Percentiles rank a stretch among this genome's conserved stretches.
Evolutionary conservation across 2,797 vertebrate genomes (phyloP).

Genomic region (Darevskia nairensis): DNA sequence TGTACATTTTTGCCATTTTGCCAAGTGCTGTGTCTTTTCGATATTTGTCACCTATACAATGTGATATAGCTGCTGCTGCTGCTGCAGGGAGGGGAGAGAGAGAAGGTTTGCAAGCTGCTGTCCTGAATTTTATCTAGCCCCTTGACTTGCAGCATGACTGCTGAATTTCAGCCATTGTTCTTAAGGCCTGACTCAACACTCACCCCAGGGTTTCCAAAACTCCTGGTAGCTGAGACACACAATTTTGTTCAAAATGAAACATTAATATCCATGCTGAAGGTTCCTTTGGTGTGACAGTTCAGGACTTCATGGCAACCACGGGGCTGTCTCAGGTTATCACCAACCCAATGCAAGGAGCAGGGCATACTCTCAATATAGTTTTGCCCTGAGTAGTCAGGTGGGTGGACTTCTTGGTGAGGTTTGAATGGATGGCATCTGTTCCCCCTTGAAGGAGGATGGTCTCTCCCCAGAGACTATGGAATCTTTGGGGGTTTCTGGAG

Average conservation of each 20-base stretch:
- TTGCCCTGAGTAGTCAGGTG: too few relatives aligned
- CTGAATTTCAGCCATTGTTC: neutral
- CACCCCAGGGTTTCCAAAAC: neutral
- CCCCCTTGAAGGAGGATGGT: too few relatives aligned
- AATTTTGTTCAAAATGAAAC: neutral
- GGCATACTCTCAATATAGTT: too few relatives aligned
- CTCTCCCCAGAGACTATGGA: too few relatives aligned
- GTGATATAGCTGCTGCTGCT: slow-evolving; percentile 37
- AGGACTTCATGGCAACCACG: too few relatives aligned
- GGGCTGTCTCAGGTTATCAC: too few relatives aligned
- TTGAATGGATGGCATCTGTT: too few relatives aligned
- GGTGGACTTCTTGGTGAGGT: too few relatives aligned
- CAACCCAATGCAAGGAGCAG: too few relatives aligned
- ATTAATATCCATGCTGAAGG: too few relatives aligned
- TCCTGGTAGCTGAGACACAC: neutral
- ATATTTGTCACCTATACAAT: slow-evolving; percentile 27
- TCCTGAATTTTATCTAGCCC: slow-evolving; percentile 8
- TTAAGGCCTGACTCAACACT: neutral
- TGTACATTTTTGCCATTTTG: slow-evolving; percentile 60
- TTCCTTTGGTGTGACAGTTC: too few relatives aligned
- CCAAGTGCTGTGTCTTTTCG: slow-evolving; percentile 61
- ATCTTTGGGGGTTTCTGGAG: too few relatives aligned
- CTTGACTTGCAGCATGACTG: neutral
- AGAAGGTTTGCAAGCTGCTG: slow-evolving; percentile 19
- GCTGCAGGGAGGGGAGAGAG: neutral